phyloP scores from a whole-genome alignment of 2,113 vertebrate species.

The Typhlomys cinereus region DNA sequence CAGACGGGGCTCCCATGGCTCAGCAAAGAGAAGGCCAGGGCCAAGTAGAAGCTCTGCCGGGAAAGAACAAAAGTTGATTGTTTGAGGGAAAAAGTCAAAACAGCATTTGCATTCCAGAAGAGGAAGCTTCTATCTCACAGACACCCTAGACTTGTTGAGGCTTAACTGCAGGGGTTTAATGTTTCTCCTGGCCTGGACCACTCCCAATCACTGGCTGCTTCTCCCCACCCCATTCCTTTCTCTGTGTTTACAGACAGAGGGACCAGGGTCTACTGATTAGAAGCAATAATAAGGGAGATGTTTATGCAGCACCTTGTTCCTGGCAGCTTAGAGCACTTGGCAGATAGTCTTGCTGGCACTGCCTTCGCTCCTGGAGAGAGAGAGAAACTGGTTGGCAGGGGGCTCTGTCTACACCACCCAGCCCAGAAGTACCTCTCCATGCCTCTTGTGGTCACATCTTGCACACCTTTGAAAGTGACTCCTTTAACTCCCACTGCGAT shows the following conservation, averaged over 20 bases:
- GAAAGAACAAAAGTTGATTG: conserved; percentile 16
- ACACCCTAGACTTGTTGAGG: not conserved
- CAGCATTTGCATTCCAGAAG: conserved; percentile 9
- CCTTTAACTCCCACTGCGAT: not conserved
- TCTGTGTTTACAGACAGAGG: not conserved
- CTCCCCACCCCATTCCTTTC: not conserved
- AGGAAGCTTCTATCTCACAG: not conserved
- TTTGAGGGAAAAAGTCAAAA: not conserved
- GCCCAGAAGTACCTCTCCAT: not conserved
- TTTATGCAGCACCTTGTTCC: not conserved
- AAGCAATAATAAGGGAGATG: not conserved
- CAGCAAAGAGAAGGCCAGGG: not conserved
- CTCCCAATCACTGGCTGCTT: not conserved
- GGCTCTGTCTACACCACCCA: not conserved
- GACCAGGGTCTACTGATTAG: not conserved
- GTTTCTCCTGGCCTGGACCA: not conserved
- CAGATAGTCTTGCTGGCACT: not conserved
- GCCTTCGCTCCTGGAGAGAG: not conserved
- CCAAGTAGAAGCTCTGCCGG: not conserved
- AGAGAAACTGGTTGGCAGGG: not conserved
- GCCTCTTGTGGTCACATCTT: not conserved
- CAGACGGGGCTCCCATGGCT: not conserved
- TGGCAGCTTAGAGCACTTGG: not conserved
- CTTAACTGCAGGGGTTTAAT: not conserved
- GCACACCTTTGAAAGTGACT: not conserved